Conservation (phyloP, 2,113 vertebrate genomes). For the Brachionichthys hirsutus region DNA sequence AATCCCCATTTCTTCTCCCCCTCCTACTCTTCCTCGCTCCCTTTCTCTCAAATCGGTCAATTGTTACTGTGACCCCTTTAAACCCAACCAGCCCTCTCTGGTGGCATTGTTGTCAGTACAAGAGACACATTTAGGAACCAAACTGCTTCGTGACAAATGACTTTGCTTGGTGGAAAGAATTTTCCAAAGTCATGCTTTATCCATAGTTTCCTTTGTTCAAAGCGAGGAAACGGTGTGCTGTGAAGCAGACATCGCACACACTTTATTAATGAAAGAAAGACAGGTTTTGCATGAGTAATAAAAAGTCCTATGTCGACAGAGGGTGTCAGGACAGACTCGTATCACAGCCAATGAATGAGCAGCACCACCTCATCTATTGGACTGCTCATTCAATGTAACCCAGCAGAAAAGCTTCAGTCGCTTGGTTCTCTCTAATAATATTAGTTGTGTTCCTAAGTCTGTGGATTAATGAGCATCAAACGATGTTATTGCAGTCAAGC, state of each 20-base stretch:
- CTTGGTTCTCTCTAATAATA: no score
- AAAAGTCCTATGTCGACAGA: background rate
- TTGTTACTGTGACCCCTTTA: constrained; percentile 75
- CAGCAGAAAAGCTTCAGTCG: background rate
- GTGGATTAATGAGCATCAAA: no score
- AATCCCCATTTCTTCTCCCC: constrained; percentile 62
- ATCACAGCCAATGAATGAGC: constrained; percentile 4
- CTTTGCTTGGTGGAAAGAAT: background rate
- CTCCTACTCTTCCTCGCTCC: constrained; percentile 54
- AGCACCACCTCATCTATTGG: background rate
- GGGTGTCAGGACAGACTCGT: background rate
- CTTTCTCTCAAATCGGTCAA: constrained; percentile 65
- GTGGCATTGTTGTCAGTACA: constrained; percentile 54
- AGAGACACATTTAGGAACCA: constrained; percentile 33
- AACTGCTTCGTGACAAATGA: constrained; percentile 18
- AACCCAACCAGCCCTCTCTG: constrained; percentile 52
- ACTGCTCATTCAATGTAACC: background rate
- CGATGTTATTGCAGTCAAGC: no score
- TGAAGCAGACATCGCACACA: background rate
- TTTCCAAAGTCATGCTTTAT: constrained; percentile 2
- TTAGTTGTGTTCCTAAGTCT: no score
- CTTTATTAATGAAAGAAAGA: constrained; percentile 1
- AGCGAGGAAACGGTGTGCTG: background rate
- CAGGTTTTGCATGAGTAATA: background rate
- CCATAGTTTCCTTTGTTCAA: background rate